Conservation (phyloP, 2,113 vertebrate species). For the Dasyprocta punctata region DNA sequence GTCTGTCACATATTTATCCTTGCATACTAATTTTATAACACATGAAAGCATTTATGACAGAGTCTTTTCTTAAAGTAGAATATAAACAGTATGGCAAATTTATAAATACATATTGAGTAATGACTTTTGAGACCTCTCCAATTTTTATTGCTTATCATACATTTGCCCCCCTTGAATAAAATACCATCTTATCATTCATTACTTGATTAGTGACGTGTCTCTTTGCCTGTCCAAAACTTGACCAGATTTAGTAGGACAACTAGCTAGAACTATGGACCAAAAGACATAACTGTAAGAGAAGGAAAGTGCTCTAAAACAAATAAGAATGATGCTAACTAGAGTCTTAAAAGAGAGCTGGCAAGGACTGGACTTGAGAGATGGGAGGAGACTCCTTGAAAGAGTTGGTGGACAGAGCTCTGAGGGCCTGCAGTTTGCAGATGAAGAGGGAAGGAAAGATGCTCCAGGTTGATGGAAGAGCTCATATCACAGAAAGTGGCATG, state of each 20-base stretch:
- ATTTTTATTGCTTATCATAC: neutral
- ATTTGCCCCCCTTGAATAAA: neutral
- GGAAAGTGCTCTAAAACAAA: neutral
- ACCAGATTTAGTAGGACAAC: neutral
- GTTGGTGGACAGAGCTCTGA: neutral
- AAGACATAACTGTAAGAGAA: neutral
- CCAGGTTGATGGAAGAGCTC: neutral
- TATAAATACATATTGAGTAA: neutral
- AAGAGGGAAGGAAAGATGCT: neutral
- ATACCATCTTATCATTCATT: neutral
- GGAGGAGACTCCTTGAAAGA: neutral
- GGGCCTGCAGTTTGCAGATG: rapidly evolving
- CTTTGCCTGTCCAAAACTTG: neutral
- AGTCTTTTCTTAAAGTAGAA: neutral
- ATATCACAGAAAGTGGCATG: rapidly evolving
- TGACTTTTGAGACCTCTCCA: neutral
- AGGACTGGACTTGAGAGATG: neutral
- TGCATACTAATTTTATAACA: neutral
- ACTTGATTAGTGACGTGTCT: neutral
- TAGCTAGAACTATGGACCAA: neutral
- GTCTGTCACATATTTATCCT: neutral
- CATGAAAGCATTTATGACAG: neutral
- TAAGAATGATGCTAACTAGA: neutral
- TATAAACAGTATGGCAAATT: neutral
- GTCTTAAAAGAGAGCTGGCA: rapidly evolving